phyloP scores from a whole-genome alignment of 2,113 vertebrate genomes.

The Cyphomyrus plagiostoma region DNA sequence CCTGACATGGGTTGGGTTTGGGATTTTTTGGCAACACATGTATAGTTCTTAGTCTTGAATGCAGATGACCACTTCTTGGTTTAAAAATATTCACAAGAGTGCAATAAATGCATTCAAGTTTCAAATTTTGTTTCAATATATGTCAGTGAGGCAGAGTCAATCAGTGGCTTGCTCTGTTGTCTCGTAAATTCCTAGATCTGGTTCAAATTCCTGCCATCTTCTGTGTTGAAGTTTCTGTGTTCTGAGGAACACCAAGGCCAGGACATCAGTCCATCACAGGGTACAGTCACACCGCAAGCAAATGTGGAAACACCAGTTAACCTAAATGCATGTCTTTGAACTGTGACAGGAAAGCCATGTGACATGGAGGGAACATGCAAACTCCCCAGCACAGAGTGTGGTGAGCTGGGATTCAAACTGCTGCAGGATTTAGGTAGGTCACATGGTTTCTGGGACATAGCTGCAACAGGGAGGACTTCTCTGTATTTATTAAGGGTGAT shows the following conservation, averaged over 20 bases:
- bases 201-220: not conserved
- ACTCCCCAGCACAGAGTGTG: not conserved
- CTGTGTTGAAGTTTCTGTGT: not conserved
- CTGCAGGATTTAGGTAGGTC: not conserved
- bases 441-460: not conserved
- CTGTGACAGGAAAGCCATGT: not conserved
- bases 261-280: not conserved
- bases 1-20: not conserved
- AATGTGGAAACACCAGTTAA: not conserved
- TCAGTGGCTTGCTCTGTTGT: not conserved
- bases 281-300: not conserved
- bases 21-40: not conserved
- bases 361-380: not conserved
- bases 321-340: not conserved
- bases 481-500: slow-evolving; percentile 63
- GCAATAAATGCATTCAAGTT: not conserved
- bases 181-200: not conserved
- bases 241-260: not conserved
- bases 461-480: slow-evolving; percentile 6
- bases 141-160: not conserved
- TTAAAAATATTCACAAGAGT: not conserved
- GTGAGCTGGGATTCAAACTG: not conserved
- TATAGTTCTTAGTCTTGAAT: slow-evolving; percentile 5
- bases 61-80: not conserved
- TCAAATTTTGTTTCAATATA: not conserved